Percentiles rank a stretch among this genome's conserved stretches.
phyloP scores from a whole-genome alignment of 2,113 vertebrate genomes.

The Entomyzon cyanotis region DNA sequence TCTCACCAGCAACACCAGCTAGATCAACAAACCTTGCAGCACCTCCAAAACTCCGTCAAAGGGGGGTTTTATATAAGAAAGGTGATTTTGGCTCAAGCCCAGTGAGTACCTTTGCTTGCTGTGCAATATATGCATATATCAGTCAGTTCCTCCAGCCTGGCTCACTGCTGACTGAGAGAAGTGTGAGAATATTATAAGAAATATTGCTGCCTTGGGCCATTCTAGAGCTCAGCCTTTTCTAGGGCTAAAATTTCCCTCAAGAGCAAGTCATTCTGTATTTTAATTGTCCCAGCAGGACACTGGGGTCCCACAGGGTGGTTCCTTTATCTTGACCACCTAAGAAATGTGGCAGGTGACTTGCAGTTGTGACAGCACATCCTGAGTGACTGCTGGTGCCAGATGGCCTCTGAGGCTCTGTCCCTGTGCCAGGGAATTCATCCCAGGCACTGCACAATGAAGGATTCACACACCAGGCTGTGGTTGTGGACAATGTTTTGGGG shows the following conservation, averaged over 20 bases:
- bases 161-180: not conserved
- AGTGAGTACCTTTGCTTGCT: not conserved
- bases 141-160: not conserved
- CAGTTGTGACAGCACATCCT: not conserved
- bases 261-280: not conserved
- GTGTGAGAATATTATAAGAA: not conserved
- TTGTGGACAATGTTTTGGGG: accelerated
- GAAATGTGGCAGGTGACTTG: not conserved
- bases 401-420: not conserved
- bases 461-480: not conserved
- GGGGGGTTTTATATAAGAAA: not conserved
- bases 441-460: not conserved
- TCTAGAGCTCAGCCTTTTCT: not conserved
- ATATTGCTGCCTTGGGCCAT: not conserved
- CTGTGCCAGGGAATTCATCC: accelerated
- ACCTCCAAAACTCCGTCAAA: not conserved
- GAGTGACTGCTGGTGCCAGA: not conserved
- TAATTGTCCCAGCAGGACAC: not conserved
- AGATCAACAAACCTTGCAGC: not conserved
- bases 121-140: not conserved
- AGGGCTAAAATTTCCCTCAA: not conserved
- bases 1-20: constrained; percentile 4
- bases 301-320: not conserved
- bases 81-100: constrained; percentile 1
- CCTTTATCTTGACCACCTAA: not conserved